Conservation (phyloP, 2,888 invertebrate genomes). For the Mylabris sibirica region DNA sequence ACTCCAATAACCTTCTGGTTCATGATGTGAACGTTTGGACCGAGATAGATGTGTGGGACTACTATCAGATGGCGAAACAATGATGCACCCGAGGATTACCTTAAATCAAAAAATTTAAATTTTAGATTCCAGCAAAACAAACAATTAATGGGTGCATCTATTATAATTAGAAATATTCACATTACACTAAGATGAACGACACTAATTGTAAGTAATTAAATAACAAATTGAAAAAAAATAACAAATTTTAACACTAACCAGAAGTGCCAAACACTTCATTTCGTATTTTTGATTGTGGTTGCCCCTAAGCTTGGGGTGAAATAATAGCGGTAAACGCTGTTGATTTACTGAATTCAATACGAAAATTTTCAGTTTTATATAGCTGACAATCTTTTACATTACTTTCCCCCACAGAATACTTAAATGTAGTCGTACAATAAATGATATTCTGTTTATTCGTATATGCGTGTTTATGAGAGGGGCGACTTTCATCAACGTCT, state of each 20-base stretch:
- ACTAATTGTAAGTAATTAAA: constrained; percentile 30
- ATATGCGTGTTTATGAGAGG: constrained; percentile 29
- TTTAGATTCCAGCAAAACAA: background rate
- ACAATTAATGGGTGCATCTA: constrained; percentile 16
- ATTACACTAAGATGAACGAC: constrained; percentile 26
- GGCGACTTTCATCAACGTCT: constrained; percentile 32
- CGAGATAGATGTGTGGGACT: constrained; percentile 62
- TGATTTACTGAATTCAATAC: constrained; percentile 54
- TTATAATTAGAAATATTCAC: constrained; percentile 14
- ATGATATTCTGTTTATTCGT: constrained; percentile 20
- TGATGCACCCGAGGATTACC: constrained; percentile 68
- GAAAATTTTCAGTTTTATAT: constrained; percentile 52
- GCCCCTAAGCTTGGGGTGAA: constrained; percentile 46
- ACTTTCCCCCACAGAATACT: constrained; percentile 50
- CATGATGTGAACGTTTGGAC: constrained; percentile 67
- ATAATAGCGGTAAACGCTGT: constrained; percentile 54
- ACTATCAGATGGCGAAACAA: constrained; percentile 61
- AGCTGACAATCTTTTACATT: constrained; percentile 52
- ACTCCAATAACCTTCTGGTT: constrained; percentile 78
- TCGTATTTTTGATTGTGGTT: constrained; percentile 38
- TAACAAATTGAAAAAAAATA: constrained; percentile 47
- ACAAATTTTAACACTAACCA: constrained; percentile 58
- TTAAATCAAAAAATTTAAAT: constrained; percentile 57
- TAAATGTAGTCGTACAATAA: constrained; percentile 19
- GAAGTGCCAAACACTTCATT: constrained; percentile 60